phyloP scores from a whole-genome alignment of 2,113 vertebrate genomes.

The Atractosteus spatula region DNA sequence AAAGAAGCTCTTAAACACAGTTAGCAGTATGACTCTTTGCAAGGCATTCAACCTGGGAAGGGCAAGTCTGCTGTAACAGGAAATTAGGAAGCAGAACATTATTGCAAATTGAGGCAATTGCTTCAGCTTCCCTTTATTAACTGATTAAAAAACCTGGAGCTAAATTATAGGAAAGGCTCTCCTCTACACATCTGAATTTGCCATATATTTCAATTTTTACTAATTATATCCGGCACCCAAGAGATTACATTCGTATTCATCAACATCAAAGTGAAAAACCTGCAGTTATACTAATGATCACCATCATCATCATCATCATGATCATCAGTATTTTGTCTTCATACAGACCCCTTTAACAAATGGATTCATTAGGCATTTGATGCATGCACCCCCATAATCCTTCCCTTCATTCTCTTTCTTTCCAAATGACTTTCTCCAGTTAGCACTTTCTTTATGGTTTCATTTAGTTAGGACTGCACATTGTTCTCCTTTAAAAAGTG shows the following conservation, averaged over 20 bases:
- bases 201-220: not conserved
- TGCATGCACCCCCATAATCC: not conserved
- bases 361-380: not conserved
- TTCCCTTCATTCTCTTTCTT: not conserved
- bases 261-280: not conserved
- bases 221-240: not conserved
- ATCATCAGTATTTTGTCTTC: conserved; percentile 1
- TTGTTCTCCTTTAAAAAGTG: not conserved
- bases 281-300: not conserved
- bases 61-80: too few relatives aligned
- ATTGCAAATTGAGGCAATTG: too few relatives aligned
- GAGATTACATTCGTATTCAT: not conserved
- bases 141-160: too few relatives aligned
- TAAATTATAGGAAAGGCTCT: not conserved
- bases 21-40: too few relatives aligned
- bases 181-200: not conserved
- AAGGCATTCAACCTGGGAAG: too few relatives aligned
- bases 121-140: too few relatives aligned
- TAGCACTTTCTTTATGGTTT: not conserved
- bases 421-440: conserved; percentile 2
- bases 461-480: not conserved
- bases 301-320: not conserved
- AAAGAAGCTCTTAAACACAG: too few relatives aligned
- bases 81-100: too few relatives aligned
- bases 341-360: not conserved